Evolutionary conservation across 2,797 vertebrate species (phyloP), one percentile per base, ranked within the genome.

Genomic region (Syndactyla subalaris): DNA sequence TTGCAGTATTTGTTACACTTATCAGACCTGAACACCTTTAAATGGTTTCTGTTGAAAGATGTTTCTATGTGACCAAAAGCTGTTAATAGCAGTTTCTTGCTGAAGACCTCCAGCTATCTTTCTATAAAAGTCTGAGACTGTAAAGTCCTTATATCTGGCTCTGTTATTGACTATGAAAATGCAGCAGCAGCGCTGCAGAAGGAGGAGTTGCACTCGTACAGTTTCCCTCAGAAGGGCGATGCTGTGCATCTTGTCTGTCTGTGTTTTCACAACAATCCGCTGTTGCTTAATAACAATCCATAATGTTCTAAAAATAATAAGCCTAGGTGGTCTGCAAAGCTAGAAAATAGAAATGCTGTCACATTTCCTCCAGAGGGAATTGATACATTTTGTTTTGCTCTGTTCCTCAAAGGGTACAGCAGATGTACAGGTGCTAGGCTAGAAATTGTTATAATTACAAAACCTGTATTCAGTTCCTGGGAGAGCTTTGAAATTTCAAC

Each of bases 401-500:
- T 75, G 7, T 93, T 97, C 95, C 95, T 95, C 36, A 94, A 88
- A 92, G 94, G 75, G 34, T 61, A 79, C 30, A 95, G 84, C 93
- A 97, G 95, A 97, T 95, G 94, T 97, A 97, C 95, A 96, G 97
- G 96, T 97, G 95, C 82, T 58, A 88, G 88, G 78, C 63, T 97
- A 93, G 95, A 96, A 97, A 96, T 93, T 91, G 93, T 96, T 97
- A 92, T 96, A 96, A 97, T 97, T 97, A 94, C 81, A 96, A 94
- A 97, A 95, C 79, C 94, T 91, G 88, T 45, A 96, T 94, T 97
- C 89, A 85, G 54, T 78, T 95, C 95, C 96, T 96, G 12, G 0
- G 97, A 97, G 94, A 96, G 93, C 93, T 97, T 95, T 96, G 92
- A 93, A 95, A 97, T 96, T 96, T 94, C 90, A 92, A 85, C 91